These are phyloP conservation scores for Procapra przewalskii DNA, from an alignment of 2,113 vertebrate species.

Conservation along the genomic window DNA sequence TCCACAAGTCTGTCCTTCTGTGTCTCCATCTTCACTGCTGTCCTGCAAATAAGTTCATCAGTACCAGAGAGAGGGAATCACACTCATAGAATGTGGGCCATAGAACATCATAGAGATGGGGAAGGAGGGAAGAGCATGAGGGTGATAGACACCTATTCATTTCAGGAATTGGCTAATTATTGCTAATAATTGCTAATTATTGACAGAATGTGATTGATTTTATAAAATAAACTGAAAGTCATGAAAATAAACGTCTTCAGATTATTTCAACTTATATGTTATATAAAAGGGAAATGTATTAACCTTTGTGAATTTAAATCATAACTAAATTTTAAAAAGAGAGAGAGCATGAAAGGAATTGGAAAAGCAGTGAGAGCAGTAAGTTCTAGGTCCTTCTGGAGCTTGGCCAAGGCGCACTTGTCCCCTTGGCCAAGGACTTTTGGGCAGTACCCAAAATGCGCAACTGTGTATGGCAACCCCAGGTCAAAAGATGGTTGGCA, in stretches of 20 bases:
- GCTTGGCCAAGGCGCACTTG: not conserved
- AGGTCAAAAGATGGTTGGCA: not conserved
- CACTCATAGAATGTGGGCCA: not conserved
- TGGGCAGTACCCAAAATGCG: not conserved
- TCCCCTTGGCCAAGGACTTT: not conserved
- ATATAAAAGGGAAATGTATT: not conserved
- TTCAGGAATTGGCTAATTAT: not conserved
- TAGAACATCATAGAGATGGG: not conserved
- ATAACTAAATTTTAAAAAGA: not conserved
- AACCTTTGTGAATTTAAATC: constrained; percentile 23
- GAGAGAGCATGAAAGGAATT: not conserved
- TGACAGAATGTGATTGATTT: constrained; percentile 3
- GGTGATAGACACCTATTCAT: not conserved
- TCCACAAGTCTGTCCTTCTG: not conserved
- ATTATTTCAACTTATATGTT: not conserved
- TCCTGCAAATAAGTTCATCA: not conserved
- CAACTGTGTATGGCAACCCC: not conserved
- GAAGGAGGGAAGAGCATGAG: not conserved
- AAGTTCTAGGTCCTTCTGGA: not conserved
- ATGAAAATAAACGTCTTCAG: constrained; percentile 17
- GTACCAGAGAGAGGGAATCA: not conserved
- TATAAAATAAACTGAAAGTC: constrained; percentile 29
- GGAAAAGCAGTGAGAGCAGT: not conserved
- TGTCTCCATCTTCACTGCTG: not conserved
- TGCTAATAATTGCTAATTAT: not conserved